Conservation (phyloP, 2,797 vertebrate species). For the Muraenolepis orangiensis region DNA sequence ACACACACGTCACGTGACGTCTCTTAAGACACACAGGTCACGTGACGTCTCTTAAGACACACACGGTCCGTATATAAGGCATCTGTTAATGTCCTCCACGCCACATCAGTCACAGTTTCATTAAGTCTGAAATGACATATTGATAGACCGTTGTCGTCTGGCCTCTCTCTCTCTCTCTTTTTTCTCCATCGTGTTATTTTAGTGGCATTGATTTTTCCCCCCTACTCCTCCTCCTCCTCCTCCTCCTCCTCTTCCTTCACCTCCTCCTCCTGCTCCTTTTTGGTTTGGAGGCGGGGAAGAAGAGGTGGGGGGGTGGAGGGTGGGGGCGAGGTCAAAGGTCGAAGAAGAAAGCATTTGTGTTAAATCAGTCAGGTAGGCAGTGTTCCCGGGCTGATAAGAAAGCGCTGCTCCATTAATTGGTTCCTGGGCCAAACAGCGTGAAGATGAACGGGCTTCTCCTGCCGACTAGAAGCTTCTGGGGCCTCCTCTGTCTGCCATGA, state of each 20-base stretch:
- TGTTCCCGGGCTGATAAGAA: constrained; percentile 28
- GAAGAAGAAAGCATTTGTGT: constrained; percentile 31
- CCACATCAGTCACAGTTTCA: constrained; percentile 38
- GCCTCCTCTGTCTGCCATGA: neutral
- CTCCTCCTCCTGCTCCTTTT: neutral
- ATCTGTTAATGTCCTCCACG: constrained; percentile 41
- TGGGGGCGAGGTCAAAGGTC: constrained; percentile 37
- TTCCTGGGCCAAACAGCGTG: neutral
- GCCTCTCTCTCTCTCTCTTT: constrained; percentile 44
- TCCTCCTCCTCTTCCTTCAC: neutral
- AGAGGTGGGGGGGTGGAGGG: no score
- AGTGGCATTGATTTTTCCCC: constrained; percentile 56
- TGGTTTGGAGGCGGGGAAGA: neutral
- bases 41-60: constrained; percentile 22
- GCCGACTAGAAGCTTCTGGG: neutral
- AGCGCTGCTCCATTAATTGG: neutral
- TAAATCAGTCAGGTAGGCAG: constrained; percentile 17
- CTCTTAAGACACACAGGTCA: constrained; percentile 36
- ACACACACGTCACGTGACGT: constrained; percentile 32
- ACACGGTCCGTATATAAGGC: constrained; percentile 16
- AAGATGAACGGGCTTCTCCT: neutral
- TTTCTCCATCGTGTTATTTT: constrained; percentile 51
- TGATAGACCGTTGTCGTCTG: constrained; percentile 57
- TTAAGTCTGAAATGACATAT: constrained; percentile 46
- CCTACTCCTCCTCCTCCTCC: constrained; percentile 1